Percentiles rank a stretch among this genome's conserved stretches.
Evolutionary conservation across 2,113 vertebrate genomes (phyloP).

Genomic region (Smithornis capensis): DNA sequence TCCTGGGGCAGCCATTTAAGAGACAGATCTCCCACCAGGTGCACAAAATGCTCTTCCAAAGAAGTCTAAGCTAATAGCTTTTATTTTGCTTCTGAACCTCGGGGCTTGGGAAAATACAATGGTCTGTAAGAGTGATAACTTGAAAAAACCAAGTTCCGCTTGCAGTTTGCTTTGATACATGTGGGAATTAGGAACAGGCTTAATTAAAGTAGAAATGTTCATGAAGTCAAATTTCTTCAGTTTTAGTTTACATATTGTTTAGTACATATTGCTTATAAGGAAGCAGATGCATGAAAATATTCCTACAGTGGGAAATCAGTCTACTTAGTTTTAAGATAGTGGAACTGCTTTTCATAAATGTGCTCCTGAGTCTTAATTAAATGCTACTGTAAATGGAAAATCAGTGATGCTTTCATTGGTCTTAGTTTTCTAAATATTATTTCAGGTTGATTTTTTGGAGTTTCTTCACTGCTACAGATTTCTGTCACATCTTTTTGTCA

Average conservation of each 20-base stretch:
- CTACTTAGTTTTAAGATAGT: neutral
- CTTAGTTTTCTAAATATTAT: neutral
- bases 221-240: neutral
- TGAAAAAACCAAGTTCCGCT: neutral
- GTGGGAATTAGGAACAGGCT: neutral
- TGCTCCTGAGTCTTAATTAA: neutral
- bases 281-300: neutral
- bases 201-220: neutral
- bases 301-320: neutral
- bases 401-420: neutral
- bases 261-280: neutral
- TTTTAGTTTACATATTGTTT: neutral
- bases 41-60: slow-evolving; percentile 2
- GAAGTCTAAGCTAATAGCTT: neutral
- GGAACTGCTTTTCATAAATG: neutral
- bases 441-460: neutral
- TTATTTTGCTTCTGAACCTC: neutral
- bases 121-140: neutral
- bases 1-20: slow-evolving; percentile 32
- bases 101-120: neutral
- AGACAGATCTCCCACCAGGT: neutral
- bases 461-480: neutral
- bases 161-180: neutral
- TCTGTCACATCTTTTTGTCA: neutral
- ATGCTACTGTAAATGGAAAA: neutral